Percentiles rank a stretch among this genome's conserved stretches.
These are phyloP conservation scores for Clarias gariepinus DNA, from an alignment of 2,113 vertebrate genomes.

Conservation along the genomic window DNA sequence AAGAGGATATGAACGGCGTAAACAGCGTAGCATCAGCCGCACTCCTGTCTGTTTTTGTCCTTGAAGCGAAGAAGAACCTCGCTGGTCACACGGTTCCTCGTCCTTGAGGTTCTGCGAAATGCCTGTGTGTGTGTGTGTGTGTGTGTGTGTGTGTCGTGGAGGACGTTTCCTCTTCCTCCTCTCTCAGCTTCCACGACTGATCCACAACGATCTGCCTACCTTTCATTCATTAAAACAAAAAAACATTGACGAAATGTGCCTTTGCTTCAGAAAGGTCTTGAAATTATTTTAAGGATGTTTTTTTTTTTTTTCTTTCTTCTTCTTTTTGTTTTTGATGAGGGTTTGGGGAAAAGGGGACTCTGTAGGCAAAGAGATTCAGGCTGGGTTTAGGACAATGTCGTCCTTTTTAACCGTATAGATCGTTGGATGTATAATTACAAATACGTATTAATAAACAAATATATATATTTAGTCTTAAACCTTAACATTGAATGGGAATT, in stretches of 20 bases:
- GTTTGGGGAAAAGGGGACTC: constrained; percentile 5
- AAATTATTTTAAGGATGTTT: constrained; percentile 30
- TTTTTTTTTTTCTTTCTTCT: constrained; percentile 11
- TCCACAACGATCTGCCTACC: constrained; percentile 2
- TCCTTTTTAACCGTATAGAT: constrained; percentile 42
- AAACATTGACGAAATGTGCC: constrained; percentile 39
- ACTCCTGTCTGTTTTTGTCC: neutral
- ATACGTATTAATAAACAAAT: constrained; percentile 47
- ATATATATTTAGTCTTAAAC: constrained; percentile 46
- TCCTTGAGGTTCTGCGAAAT: neutral
- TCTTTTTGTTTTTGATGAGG: neutral
- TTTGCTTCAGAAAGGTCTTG: constrained; percentile 45
- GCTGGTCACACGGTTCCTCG: neutral
- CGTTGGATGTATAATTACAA: constrained; percentile 48
- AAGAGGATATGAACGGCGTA: neutral
- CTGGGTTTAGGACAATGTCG: constrained; percentile 25
- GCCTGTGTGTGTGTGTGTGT: no score
- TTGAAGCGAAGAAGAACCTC: neutral
- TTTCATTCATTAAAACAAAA: neutral
- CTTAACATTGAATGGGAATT: constrained; percentile 38
- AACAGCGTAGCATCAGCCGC: neutral
- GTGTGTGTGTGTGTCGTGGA: neutral
- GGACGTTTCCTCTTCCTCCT: neutral
- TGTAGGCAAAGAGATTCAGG: neutral
- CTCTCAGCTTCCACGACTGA: constrained; percentile 7